phyloP scores from a whole-genome alignment of 2,113 vertebrate genomes.

The Dromas ardeola region DNA sequence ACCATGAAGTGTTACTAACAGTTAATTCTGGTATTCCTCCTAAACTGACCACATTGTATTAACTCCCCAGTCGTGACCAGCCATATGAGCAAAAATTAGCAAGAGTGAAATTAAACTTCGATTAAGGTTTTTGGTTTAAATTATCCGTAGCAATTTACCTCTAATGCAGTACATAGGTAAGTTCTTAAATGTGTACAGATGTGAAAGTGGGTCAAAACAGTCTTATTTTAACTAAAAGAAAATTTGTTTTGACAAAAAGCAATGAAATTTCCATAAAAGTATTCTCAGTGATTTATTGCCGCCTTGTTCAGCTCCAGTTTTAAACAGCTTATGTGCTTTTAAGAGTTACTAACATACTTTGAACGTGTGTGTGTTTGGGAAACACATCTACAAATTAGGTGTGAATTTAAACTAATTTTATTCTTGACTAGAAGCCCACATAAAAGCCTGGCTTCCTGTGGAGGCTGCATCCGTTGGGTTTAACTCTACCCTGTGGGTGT shows the following conservation, averaged over 20 bases:
- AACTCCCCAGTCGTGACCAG: neutral
- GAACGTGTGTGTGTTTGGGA: neutral
- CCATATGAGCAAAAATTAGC: neutral
- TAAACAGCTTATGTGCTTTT: neutral
- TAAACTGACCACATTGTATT: neutral
- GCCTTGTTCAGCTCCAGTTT: neutral
- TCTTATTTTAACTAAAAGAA: neutral
- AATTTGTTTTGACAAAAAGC: neutral
- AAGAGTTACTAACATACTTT: neutral
- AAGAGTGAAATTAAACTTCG: neutral
- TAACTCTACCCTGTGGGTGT: neutral
- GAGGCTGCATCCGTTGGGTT: neutral
- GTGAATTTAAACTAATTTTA: constrained; percentile 5
- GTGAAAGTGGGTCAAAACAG: neutral
- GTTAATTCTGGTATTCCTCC: neutral
- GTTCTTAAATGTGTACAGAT: neutral
- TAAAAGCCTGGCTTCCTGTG: constrained; percentile 23
- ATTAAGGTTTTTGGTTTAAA: neutral
- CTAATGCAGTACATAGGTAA: neutral
- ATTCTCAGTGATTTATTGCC: neutral
- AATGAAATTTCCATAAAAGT: neutral
- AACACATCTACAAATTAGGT: neutral
- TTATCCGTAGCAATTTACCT: neutral
- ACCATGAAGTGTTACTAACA: neutral
- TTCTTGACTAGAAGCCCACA: neutral